Base-by-base conservation (phyloP, 2,113 vertebrate species). In the Coryphaenoides rupestris region DNA sequence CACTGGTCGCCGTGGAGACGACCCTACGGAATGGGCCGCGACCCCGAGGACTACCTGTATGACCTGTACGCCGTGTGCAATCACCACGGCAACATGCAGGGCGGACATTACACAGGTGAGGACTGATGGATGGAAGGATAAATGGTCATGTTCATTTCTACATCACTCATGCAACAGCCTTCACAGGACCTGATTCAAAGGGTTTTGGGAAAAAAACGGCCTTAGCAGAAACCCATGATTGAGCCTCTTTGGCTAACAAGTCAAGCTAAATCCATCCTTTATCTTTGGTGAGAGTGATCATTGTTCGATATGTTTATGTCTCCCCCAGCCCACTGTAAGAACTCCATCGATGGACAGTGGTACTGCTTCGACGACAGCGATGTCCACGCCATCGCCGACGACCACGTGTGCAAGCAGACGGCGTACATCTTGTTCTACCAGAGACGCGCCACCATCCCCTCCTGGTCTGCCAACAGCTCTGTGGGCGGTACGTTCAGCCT, bases 361-460 rank as follows among this genome's bases (percentile, higher is more conserved):
- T 99, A 99, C 76, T 96, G 95, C 91, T 99, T 99, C 0, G 96
- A 99, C 46, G 97, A 99, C 76, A 98, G 95, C 0, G 95, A 98
- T 0, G 97, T 99, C 55, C 95, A 97, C 77, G 86, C 92, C 1
- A 89, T 99, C 15, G 71, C 94, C 16, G 97, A 99, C 19, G 95
- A 95, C 0, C 94, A 97, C 0, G 95, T 99, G 21, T 99, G 97
- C 85, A 96, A 95, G 60, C 95, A 93, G 84, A 94, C 88, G 0
- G 97, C 93, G 3, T 99, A 99, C 71, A 99, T 99, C 87, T 84
- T 99, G 50, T 99, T 99, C 84, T 99, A 98, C 83, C 97, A 99
- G 88, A 86, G 97, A 64, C 92, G 96, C 53, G 95, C 96, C 5
- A 93, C 94, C 0, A 92, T 99, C 63, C 97, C 97, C 0, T 95